A percentile compares a stretch with the other conserved stretches of the same genome.
phyloP scores from a whole-genome alignment of 2,797 vertebrate genomes.

The Streptopelia turtur region DNA sequence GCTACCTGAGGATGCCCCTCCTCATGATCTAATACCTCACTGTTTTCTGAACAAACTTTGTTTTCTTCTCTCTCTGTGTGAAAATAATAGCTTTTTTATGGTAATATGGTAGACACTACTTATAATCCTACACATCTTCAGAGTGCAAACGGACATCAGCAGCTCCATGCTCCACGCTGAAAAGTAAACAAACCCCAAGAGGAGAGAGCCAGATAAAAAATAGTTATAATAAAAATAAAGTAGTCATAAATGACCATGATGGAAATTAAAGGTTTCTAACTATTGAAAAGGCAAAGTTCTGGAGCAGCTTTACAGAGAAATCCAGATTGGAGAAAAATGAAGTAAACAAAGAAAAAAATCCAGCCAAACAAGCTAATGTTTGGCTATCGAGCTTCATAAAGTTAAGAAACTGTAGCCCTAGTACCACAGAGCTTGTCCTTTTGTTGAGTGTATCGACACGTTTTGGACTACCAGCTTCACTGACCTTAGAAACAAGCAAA shows the following conservation, averaged over 20 bases:
- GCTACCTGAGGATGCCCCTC: not conserved
- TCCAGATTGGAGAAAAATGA: not conserved
- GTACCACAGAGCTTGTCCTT: not conserved
- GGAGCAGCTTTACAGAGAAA: not conserved
- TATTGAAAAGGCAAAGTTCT: not conserved
- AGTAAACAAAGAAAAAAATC: rapidly evolving
- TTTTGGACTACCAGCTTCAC: not conserved
- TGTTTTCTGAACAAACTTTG: not conserved
- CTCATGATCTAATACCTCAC: not conserved
- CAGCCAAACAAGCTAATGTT: not conserved
- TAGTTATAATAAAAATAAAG: not conserved
- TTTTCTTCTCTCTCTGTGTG: not conserved
- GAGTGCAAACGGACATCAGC: not conserved
- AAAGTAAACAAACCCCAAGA: not conserved
- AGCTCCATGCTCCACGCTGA: not conserved
- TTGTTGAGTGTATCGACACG: not conserved
- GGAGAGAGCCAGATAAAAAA: not conserved
- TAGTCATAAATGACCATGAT: not conserved
- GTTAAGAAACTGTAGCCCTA: not conserved
- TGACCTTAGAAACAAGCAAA: not conserved
- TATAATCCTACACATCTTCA: rapidly evolving
- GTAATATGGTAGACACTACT: not conserved
- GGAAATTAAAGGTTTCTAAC: not conserved
- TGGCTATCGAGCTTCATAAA: not conserved
- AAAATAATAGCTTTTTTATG: not conserved